phyloP scores from a whole-genome alignment of 2,113 vertebrate species.

The Rhinichthys klamathensis region DNA sequence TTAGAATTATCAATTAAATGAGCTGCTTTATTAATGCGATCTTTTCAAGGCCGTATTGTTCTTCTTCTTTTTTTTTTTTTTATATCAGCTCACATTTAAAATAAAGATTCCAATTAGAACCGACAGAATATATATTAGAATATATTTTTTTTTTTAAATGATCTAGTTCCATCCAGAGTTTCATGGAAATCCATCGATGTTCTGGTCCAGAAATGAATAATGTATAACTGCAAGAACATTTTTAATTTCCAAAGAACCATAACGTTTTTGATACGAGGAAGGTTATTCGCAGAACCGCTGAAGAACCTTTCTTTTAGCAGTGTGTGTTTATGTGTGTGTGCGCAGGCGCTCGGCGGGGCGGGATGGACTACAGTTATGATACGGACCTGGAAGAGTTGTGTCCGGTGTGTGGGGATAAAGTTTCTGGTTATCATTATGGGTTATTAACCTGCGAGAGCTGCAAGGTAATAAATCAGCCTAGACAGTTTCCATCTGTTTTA shows the following conservation, averaged over 20 bases:
- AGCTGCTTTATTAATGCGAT: not conserved
- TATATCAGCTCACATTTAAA: not conserved
- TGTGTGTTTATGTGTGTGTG: not conserved
- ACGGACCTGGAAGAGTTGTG: conserved; percentile 67
- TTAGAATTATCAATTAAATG: not conserved
- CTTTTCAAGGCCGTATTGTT: not conserved
- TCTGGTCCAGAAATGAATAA: no score
- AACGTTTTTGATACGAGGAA: not conserved
- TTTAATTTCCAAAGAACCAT: no score
- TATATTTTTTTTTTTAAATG: no score
- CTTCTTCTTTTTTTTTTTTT: not conserved
- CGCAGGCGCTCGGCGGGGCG: conserved; percentile 46
- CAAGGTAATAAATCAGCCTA: conserved; percentile 63
- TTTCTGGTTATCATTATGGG: conserved; percentile 76
- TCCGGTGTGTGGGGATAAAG: conserved; percentile 74
- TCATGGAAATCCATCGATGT: no score
- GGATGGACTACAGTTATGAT: conserved; percentile 63
- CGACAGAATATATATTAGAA: no score
- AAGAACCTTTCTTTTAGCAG: not conserved
- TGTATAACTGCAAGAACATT: no score
- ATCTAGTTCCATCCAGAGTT: no score
- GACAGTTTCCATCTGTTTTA: not conserved
- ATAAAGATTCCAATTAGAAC: not conserved
- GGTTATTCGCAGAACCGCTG: no score
- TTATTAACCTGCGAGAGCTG: conserved; percentile 77